These are phyloP conservation scores for Mionectes macconnelli DNA, from an alignment of 2,113 vertebrate genomes.

Conservation along the genomic window DNA sequence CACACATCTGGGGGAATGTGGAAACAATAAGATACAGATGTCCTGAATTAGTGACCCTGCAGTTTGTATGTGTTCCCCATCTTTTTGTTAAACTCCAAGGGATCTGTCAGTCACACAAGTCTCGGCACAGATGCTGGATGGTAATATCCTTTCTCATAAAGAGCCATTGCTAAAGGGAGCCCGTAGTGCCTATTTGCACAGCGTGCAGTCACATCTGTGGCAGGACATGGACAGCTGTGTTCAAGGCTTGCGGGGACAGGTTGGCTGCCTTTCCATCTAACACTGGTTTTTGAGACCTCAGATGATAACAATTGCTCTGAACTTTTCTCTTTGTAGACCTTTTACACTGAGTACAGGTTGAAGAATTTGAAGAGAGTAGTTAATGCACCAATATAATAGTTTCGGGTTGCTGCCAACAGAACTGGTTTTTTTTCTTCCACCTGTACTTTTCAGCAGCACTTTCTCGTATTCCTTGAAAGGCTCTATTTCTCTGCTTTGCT, in stretches of 20 bases:
- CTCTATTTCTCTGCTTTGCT: neutral
- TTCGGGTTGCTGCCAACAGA: neutral
- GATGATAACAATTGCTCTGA: neutral
- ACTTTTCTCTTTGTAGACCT: neutral
- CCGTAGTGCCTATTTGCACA: neutral
- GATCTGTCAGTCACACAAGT: neutral
- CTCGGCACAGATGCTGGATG: neutral
- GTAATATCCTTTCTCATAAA: neutral
- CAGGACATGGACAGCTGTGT: neutral
- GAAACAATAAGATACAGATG: neutral
- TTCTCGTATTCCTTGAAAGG: neutral
- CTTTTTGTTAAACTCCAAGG: neutral
- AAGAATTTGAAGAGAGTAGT: neutral
- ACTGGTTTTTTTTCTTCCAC: neutral
- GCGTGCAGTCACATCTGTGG: neutral
- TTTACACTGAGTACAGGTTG: neutral
- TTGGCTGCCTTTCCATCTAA: neutral
- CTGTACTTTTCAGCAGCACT: neutral
- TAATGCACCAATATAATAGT: neutral
- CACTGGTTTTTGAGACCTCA: neutral
- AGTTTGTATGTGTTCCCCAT: neutral
- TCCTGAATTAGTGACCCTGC: neutral
- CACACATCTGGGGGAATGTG: neutral
- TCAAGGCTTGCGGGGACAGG: neutral
- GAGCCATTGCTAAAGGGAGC: neutral